A percentile compares a stretch with the other conserved stretches of the same genome.
These are phyloP conservation scores for Strigamia crassipes DNA, from an alignment of 2,888 invertebrate species.

Conservation along the genomic window DNA sequence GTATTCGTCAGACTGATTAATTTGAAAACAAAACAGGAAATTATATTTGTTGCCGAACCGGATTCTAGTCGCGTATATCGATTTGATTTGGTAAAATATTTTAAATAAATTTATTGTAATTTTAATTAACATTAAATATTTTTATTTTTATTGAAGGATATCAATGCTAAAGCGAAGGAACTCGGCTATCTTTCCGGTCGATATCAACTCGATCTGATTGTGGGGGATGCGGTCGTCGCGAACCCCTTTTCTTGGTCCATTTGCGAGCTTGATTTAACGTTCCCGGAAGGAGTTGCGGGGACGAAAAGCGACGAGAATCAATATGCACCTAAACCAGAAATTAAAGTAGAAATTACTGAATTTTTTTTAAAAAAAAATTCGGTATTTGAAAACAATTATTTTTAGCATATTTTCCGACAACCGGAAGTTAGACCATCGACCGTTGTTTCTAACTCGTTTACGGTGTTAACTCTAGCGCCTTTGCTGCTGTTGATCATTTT, in stretches of 20 bases:
- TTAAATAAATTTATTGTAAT: neutral
- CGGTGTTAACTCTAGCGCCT: constrained; percentile 78
- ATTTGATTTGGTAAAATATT: constrained; percentile 77
- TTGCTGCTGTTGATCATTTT: constrained; percentile 78
- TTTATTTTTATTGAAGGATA: constrained; percentile 63
- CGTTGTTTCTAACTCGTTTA: constrained; percentile 87
- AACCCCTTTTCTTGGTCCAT: constrained; percentile 88
- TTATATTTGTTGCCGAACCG: constrained; percentile 90
- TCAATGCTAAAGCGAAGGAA: constrained; percentile 77
- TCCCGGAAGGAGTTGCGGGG: constrained; percentile 63
- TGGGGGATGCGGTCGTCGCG: constrained; percentile 88
- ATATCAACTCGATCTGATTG: constrained; percentile 79
- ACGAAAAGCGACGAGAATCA: constrained; percentile 49
- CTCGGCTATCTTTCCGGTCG: constrained; percentile 75
- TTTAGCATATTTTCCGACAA: constrained; percentile 80
- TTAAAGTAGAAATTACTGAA: constrained; percentile 64
- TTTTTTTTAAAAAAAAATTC: neutral
- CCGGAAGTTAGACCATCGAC: constrained; percentile 90
- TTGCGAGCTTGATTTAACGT: constrained; percentile 75
- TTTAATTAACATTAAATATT: neutral
- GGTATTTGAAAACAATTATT: neutral
- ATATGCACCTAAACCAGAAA: constrained; percentile 66
- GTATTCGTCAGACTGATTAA: constrained; percentile 77
- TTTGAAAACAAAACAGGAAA: constrained; percentile 73
- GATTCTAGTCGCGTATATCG: constrained; percentile 72